Conservation (phyloP, 2,113 vertebrate genomes). For the Tichodroma muraria region DNA sequence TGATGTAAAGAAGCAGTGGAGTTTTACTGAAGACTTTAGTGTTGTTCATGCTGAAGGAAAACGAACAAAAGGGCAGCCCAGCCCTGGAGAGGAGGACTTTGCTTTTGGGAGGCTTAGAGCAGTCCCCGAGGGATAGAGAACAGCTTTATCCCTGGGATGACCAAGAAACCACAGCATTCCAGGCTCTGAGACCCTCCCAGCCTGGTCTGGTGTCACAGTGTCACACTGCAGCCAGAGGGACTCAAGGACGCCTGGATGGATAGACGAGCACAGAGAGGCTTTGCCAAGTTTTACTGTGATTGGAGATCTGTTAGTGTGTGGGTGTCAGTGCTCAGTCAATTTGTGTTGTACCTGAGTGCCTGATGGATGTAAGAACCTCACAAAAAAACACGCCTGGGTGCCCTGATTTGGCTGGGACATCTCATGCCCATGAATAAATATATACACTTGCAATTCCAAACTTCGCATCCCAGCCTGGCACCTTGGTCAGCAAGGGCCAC, state of each 20-base stretch:
- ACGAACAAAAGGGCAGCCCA: accelerated
- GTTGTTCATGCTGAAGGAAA: background rate
- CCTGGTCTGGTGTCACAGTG: too few species aligned
- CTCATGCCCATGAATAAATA: accelerated
- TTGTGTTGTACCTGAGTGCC: accelerated
- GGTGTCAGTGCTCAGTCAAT: background rate
- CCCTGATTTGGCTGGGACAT: background rate
- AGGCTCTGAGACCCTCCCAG: background rate
- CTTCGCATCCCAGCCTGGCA: background rate
- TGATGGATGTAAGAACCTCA: background rate
- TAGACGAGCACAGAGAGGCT: too few species aligned
- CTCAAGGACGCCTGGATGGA: too few species aligned
- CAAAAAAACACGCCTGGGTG: background rate
- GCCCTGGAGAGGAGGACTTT: background rate
- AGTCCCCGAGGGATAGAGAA: background rate
- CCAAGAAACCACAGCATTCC: background rate
- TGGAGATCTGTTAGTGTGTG: background rate
- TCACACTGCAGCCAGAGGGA: too few species aligned
- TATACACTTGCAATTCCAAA: background rate
- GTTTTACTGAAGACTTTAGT: background rate
- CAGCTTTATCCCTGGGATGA: background rate
- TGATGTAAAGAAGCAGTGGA: background rate
- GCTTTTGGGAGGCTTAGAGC: background rate
- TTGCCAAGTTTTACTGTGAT: background rate
- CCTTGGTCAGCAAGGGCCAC: accelerated